A percentile compares a stretch with the other conserved stretches of the same genome.
phyloP scores from a whole-genome alignment of 2,113 vertebrate species.

The Hippocampus barbouri region DNA sequence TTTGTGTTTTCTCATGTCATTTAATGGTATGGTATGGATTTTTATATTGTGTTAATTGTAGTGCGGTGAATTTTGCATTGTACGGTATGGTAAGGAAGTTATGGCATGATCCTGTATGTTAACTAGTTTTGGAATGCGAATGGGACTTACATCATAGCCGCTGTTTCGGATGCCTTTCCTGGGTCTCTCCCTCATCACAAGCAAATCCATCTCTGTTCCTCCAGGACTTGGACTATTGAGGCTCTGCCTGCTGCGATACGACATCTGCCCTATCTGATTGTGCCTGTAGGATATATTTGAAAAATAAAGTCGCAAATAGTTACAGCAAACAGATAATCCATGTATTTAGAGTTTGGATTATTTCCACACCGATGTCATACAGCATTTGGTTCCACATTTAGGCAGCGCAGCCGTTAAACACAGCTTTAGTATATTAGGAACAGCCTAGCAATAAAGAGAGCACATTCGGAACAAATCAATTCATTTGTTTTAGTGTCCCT shows the following conservation, averaged over 20 bases:
- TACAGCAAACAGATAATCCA: background rate
- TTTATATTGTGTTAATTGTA: background rate
- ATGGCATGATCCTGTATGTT: background rate
- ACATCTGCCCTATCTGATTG: conserved; percentile 80
- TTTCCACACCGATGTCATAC: background rate
- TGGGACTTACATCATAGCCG: conserved; percentile 89
- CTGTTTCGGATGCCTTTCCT: conserved; percentile 94
- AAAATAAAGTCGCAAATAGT: background rate
- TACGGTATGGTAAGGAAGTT: background rate
- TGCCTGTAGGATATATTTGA: conserved; percentile 73
- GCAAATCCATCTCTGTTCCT: conserved; percentile 97
- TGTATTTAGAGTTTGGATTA: background rate
- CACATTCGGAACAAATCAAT: conserved; percentile 32
- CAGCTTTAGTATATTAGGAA: background rate
- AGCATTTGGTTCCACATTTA: background rate
- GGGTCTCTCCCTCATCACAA: conserved; percentile 92
- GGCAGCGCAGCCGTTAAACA: background rate
- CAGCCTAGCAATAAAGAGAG: conserved; percentile 1
- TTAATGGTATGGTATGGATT: background rate
- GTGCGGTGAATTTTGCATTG: background rate
- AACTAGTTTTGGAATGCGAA: background rate
- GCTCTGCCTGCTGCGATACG: conserved; percentile 93
- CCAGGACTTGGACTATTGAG: conserved; percentile 96
- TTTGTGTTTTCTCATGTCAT: background rate
- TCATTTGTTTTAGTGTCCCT: conserved; percentile 16